Percentiles rank a stretch among this genome's conserved stretches.
Conservation (phyloP, 2,113 vertebrate species). For the Neolamprologus fasciatus region DNA sequence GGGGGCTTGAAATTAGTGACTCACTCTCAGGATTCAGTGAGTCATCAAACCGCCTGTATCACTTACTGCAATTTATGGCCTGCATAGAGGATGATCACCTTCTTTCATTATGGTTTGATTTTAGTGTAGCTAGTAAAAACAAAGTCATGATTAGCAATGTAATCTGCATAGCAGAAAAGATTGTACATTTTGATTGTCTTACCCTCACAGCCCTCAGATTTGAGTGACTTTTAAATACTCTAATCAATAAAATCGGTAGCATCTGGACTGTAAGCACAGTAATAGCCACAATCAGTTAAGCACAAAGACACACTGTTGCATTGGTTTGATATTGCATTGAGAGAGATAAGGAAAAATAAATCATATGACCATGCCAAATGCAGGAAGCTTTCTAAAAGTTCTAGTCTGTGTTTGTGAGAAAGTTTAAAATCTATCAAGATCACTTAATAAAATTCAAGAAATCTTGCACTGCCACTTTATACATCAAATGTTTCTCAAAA, state of each 20-base stretch:
- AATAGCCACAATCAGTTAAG: neutral
- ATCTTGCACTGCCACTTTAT: neutral
- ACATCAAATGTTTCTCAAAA: neutral
- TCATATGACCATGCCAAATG: neutral
- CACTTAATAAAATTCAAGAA: neutral
- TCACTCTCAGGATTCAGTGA: constrained; percentile 12
- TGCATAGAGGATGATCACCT: neutral
- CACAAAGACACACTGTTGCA: neutral
- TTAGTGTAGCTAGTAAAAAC: neutral
- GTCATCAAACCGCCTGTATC: constrained; percentile 14
- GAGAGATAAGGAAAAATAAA: neutral
- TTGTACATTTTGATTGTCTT: neutral
- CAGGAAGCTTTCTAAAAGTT: neutral
- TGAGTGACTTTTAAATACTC: neutral
- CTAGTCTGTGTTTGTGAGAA: neutral
- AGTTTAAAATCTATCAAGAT: neutral
- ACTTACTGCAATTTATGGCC: neutral
- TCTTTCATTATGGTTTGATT: neutral
- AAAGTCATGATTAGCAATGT: neutral
- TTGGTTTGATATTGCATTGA: neutral
- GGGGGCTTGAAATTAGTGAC: constrained; percentile 5
- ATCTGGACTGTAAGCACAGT: neutral
- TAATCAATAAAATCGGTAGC: neutral
- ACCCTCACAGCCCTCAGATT: neutral
- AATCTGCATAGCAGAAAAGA: neutral